Evolutionary conservation across 2,888 invertebrate species (phyloP).

Genomic region (Ernsta delagoae): DNA sequence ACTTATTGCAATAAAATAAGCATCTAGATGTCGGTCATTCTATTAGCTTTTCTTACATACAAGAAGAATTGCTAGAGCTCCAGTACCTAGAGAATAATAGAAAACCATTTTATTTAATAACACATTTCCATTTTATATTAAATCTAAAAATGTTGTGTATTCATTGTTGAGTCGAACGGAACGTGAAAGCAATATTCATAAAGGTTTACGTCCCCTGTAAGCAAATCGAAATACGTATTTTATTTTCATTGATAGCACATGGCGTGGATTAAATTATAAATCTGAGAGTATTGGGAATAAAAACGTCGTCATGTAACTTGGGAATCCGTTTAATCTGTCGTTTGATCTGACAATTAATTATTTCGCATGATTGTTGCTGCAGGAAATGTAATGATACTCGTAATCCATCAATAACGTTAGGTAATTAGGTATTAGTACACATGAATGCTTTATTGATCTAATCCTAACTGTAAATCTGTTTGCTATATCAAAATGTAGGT

Average conservation of each 20-base stretch:
- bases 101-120: background rate
- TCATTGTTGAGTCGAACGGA: background rate
- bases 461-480: too few relatives aligned
- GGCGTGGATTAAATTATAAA: constrained; percentile 14
- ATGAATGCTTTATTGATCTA: background rate
- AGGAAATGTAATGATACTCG: background rate
- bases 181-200: constrained; percentile 11
- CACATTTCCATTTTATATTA: background rate
- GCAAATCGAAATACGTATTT: constrained; percentile 11
- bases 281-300: constrained; percentile 22
- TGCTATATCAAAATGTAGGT: background rate
- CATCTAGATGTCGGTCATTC: too few relatives aligned
- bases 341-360: background rate
- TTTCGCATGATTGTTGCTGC: background rate
- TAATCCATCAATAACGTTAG: background rate
- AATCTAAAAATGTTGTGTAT: constrained; percentile 10
- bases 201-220: constrained; percentile 17
- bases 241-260: constrained; percentile 15
- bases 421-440: background rate
- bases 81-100: background rate
- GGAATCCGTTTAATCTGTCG: background rate
- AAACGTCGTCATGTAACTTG: background rate
- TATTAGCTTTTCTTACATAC: too few relatives aligned
- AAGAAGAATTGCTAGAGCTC: background rate
- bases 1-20: too few relatives aligned